phyloP scores from a whole-genome alignment of 2,888 invertebrate genomes.

The Agonum fuliginosum region DNA sequence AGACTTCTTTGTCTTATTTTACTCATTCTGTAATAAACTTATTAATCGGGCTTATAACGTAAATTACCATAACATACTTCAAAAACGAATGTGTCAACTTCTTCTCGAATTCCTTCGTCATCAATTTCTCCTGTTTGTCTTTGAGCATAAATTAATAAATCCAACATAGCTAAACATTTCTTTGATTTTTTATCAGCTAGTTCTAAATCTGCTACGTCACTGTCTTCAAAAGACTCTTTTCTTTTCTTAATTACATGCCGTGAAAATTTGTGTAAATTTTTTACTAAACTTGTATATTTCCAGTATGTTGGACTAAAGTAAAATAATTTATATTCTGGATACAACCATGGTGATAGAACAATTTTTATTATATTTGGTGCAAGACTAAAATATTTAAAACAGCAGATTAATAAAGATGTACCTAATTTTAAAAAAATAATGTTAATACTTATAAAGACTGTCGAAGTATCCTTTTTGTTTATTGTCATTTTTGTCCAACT shows the following conservation, averaged over 20 bases:
- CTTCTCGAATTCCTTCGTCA: conserved; percentile 54
- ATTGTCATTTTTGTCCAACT: conserved; percentile 72
- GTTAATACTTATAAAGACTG: conserved; percentile 72
- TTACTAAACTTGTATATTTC: conserved; percentile 66
- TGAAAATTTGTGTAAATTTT: conserved; percentile 63
- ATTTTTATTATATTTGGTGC: background rate
- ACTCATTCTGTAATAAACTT: too few relatives aligned
- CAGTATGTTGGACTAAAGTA: background rate
- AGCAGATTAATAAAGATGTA: background rate
- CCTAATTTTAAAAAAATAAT: background rate
- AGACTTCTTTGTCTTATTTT: too few relatives aligned
- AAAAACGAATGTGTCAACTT: conserved; percentile 53
- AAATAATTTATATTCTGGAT: background rate
- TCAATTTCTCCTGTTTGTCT: conserved; percentile 18
- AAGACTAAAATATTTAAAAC: background rate
- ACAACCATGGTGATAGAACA: background rate
- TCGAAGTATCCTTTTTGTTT: conserved; percentile 74
- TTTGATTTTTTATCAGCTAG: background rate
- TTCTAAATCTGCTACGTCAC: conserved; percentile 48
- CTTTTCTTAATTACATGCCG: conserved; percentile 39
- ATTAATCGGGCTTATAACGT: background rate
- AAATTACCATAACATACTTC: conserved; percentile 29
- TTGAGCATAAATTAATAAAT: conserved; percentile 25
- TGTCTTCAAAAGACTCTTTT: conserved; percentile 59
- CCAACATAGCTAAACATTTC: conserved; percentile 46